Base-by-base conservation (phyloP, 2,113 vertebrate species). In the Rostratula benghalensis region DNA sequence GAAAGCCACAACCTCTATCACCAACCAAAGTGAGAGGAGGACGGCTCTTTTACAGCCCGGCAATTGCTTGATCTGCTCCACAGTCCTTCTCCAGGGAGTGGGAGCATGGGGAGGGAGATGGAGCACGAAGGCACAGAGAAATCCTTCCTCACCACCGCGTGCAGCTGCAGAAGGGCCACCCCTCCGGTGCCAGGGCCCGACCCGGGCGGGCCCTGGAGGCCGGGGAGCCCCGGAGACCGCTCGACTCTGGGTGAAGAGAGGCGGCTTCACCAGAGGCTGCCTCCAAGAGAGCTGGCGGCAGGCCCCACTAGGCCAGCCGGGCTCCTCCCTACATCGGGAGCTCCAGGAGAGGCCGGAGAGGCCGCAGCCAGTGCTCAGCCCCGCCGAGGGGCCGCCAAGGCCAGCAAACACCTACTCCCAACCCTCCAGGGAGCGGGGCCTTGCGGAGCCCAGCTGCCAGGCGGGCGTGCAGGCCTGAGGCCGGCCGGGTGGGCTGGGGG, bases 41-140 rank as follows among this genome's bases (percentile, higher is more conserved):
- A 19, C 0, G 10, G 39, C 64, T 48, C 45, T 22, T 37, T 13
- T 6, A 25, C 45, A 45, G 31, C 31, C 1, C 0, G 13, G 75
- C 45, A 22, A 10, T 7, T 0, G 9, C 71, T 25, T 0, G n/a
- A 13, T 28, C 51, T 2, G 48, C 56, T 31, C n/a, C 18, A 9
- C 50, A 21, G 15, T 0, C 59, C 8, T 22, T 7, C 28, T 4
- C 2, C 11, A 8, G 65, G 23, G 5, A 6, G 21, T 17, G 8
- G 0, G 7, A 9, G 13, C 5, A 20, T 3, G 25, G 28, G 15
- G 45, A 20, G 10, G 8, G 27, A 27, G 10, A 24, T 12, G 15
- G 20, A 6, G 54, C 43, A 12, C 3, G 30, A 41, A 67, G 16
- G 31, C 31, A 30, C 20, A 24, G 43, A 16, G 11, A 3, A 13